Base-by-base conservation (phyloP, 2,113 vertebrate species). In the Delphinus delphis region DNA sequence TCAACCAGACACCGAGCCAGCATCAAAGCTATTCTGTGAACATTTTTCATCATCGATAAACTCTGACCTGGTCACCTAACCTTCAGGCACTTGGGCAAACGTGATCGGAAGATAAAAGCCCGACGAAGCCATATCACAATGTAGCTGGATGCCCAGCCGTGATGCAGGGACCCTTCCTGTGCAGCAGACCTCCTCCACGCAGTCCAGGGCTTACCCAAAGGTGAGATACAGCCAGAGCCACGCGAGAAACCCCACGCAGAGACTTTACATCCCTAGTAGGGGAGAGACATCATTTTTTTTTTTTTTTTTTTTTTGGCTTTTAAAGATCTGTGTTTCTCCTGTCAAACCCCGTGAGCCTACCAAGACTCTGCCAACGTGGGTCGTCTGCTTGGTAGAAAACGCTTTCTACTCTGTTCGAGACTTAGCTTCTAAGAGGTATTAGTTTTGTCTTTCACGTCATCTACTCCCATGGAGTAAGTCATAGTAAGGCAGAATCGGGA, bases 191-290 rank as follows among this genome's bases (percentile, higher is more conserved):
- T 25, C 38, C 4, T 25, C 38, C 4, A 0, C 13, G 15, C 5
- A 6, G 3, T 15, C 23, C 55, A 20, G 55, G 83, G 1, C 31
- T 26, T 12, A 26, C 31, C n/a, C 0, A 18, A 36, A 13, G 21
- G 9, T 1, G 58, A 18, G 58, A 8, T 3, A 2, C 1, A 15
- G 33, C 15, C 44, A 8, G 0, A 13, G 33, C 33, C 44, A 38
- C 1, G 3, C 33, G 20, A 20, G 33, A 47, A 36, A 28, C 44
- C 25, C 25, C 17, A 9, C 25, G 1, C 74, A 11, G 60, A 21
- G 74, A 31, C 33, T 6, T 23, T 2, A 0, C 44, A 13, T 31
- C 18, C 60, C 33, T 53, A 2, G 8, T 1, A 1, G 3, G 13
- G 62, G 31, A 25, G 17, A 67, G 88, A 38, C 10, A 7, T 5